Base-by-base conservation (phyloP, 2,888 invertebrate species). In the Strigamia transsilvanica region DNA sequence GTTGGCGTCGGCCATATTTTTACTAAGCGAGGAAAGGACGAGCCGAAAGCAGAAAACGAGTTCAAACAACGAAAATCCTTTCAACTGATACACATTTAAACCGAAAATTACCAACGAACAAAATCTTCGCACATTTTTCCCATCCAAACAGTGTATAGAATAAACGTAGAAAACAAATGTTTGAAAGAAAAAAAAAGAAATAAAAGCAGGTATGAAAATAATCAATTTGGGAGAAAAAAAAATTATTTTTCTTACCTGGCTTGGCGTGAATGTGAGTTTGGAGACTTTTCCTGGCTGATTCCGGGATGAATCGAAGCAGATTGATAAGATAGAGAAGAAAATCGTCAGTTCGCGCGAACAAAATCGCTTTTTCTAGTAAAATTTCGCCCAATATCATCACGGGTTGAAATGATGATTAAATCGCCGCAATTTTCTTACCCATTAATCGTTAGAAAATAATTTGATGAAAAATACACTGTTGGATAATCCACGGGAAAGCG, bases 1-100 rank as follows among this genome's bases (percentile, higher is more conserved):
- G 73, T 73, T 73, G 73, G 73, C 32, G 73, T 73, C 73, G 73
- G 73, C 73, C 73, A 73, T 73, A 73, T 73, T 73, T 73, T 73
- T 73, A 73, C 73, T 27, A 73, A 73, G 27, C 73, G 73, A 73
- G 73, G 12, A 73, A 73, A 73, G 73, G 73, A 73, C 73, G 73
- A 73, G 73, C 73, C 23, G 73, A 73, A 32, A 32, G 73, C 73
- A 32, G 73, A 73, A 73, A 73, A 73, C 32, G 73, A 73, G 73
- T 73, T 73, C 73, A 73, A 73, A 73, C 73, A 73, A 73, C 73
- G 73, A 73, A 73, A 73, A 73, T 73, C 73, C 27, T 12, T 21
- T n/a, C 15, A n/a, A 27, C 13, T 73, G 5, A 32, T 4, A 9
- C 15, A n/a, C n/a, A 18, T 56, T 56, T 56, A 18, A n/a, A 56